Evolutionary conservation across 1,140 invertebrate species (phyloP), one percentile per base, ranked within the genome.

Genomic region (Drosophila ohnishii): DNA sequence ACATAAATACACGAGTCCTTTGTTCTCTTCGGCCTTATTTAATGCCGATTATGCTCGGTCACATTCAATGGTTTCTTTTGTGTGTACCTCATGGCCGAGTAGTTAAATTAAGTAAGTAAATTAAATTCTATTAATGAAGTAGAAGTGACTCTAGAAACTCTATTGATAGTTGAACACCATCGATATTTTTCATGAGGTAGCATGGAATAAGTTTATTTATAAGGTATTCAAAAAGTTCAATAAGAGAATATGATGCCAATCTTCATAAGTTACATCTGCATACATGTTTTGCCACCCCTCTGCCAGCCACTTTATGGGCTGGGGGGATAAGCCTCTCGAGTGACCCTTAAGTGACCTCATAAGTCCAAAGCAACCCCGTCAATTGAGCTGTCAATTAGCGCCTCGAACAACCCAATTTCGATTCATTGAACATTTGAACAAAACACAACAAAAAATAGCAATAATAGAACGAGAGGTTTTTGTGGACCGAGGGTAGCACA

Each of bases 311-410:
- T 55, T 40, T 16, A 40, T 50, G 22, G 51, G 42, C 35, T 30
- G 69, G 35, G 69, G 35, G 44, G 66, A 70, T 71, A 71, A 71
- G 51, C 51, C 67, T 9, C 67, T 70, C 22, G 30, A 71, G n/a
- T 71, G 69, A 71, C 66, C 69, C 30, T 50, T 59, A 72, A 71
- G 69, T 72, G 69, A 72, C 69, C 69, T 72, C 53, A 62, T 73
- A 73, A 73, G 69, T 59, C 67, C 10, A 11, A 45, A 42, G 57
- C 40, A 40, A 30, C 47, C 69, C 50, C 22, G 61, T 42, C 72
- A 51, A 65, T 75, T 66, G 57, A 76, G 62, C 72, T 76, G 73
- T 76, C 73, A 76, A 76, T 76, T 76, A 76, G 37, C 63, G 62
- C 47, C 42, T 56, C 19, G 19, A 60, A 53, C 62, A 67, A 67